Evolutionary conservation across 1,140 invertebrate species (phyloP), one percentile per base, ranked within the genome.

Genomic region (Drosophila parvula): DNA sequence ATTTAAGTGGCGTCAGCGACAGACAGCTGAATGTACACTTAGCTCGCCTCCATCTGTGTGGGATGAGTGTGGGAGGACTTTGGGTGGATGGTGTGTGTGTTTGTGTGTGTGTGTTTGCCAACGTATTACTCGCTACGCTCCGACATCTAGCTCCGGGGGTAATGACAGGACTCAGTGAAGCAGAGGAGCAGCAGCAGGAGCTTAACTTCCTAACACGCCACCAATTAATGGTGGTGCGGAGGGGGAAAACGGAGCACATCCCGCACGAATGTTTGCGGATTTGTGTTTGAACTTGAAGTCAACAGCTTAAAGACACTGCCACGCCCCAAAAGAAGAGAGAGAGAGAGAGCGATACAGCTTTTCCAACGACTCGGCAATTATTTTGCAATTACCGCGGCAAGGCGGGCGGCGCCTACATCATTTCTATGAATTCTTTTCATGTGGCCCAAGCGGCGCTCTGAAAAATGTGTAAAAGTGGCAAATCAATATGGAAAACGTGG

Each of bases 121-220:
- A 78, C 50, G 74, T 78, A 78, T 78, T 78, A 78, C 75, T 77
- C 64, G 74, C 73, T 67, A 56, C 47, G 74, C 74, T 77, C 43
- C 73, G 56, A 59, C 73, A 68, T 76, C 73, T 78, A 56, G 74
- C 74, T 57, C 32, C 74, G 58, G 74, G 68, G 74, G 74, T 78
- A 69, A 78, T 78, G 74, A 77, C 74, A 71, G 68, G 44, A 71
- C 68, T 48, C 65, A 69, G 65, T 71, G 68, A 58, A 48, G 68
- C 68, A 71, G 53, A 58, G 67, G 68, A 70, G 65, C 68, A 61
- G 48, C 51, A 74, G 73, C 70, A 65, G 61, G 71, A 78, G 75
- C 75, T 78, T 78, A 78, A 78, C 75, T 78, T 78, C 74, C 74
- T 78, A 78, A 78, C 75, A 78, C 74, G 75, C 75, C 75, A 78